A percentile compares a stretch with the other conserved stretches of the same genome.
Conservation (phyloP, 2,888 invertebrate species). For the Parnassius glacialis region DNA sequence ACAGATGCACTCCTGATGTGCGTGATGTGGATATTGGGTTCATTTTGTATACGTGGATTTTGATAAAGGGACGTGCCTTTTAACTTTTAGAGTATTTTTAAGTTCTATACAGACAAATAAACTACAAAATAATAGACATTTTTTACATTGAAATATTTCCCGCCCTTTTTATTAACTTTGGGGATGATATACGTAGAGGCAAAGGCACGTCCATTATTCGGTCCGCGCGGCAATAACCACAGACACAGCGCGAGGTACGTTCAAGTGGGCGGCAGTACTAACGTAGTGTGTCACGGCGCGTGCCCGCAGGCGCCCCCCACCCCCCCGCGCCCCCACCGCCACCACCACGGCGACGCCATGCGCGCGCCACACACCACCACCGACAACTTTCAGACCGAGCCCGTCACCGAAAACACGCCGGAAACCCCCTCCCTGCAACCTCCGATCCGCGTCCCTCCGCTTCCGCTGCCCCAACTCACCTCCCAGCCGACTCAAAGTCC, state of each 20-base stretch:
- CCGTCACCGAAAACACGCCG: conserved; percentile 31
- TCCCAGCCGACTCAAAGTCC: conserved; percentile 3
- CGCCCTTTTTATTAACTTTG: background rate
- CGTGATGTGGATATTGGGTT: conserved; percentile 1
- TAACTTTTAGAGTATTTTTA: background rate
- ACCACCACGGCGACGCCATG: conserved; percentile 67
- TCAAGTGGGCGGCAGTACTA: conserved; percentile 64
- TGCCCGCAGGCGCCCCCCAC: conserved; percentile 47
- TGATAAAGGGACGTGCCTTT: conserved; percentile 18
- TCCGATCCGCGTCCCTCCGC: conserved; percentile 26
- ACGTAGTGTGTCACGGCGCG: conserved; percentile 70
- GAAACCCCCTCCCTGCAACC: conserved; percentile 21
- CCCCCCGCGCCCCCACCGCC: conserved; percentile 68
- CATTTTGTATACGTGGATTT: conserved; percentile 9
- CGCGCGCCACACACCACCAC: conserved; percentile 64
- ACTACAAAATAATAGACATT: background rate
- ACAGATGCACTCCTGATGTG: conserved; percentile 33
- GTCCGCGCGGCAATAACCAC: conserved; percentile 47
- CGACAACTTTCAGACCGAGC: conserved; percentile 74
- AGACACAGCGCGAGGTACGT: conserved; percentile 48
- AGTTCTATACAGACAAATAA: background rate
- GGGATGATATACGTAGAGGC: background rate
- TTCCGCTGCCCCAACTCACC: conserved; percentile 30
- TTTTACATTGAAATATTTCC: background rate
- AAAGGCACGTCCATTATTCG: conserved; percentile 14